phyloP scores from a whole-genome alignment of 2,888 invertebrate species.

The Drosophila maculinotata region DNA sequence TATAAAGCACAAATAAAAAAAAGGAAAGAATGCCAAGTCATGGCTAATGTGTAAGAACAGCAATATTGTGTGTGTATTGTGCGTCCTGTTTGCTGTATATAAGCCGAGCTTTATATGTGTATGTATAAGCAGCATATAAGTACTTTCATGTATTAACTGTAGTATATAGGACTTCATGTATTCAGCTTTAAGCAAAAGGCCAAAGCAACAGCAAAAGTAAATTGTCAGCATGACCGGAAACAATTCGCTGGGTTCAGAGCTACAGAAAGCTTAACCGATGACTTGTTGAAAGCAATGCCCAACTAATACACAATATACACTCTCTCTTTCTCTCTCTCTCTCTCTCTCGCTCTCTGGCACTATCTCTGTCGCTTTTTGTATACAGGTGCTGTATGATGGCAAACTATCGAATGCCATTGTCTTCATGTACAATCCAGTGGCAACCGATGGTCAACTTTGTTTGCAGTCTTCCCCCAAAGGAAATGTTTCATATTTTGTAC shows the following conservation, averaged over 20 bases:
- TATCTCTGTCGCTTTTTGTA: conserved; percentile 12
- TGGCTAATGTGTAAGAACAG: conserved; percentile 50
- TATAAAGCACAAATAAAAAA: conserved; percentile 17
- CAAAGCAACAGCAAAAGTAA: conserved; percentile 48
- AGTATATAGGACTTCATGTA: conserved; percentile 17
- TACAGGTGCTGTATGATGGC: conserved; percentile 98
- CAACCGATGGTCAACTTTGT: conserved; percentile 99
- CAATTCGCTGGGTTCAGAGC: conserved; percentile 39
- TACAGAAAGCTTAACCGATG: conserved; percentile 34
- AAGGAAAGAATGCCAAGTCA: conserved; percentile 29
- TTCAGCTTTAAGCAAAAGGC: conserved; percentile 52
- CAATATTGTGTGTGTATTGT: conserved; percentile 28
- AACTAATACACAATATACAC: conserved; percentile 33
- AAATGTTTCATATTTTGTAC: conserved; percentile 98
- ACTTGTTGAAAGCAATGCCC: conserved; percentile 60
- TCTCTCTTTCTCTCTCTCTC: conserved; percentile 4
- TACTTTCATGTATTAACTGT: conserved; percentile 17
- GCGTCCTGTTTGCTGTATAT: conserved; percentile 31
- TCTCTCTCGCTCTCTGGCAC: not conserved
- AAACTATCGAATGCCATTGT: conserved; percentile 98
- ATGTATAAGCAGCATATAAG: conserved; percentile 5
- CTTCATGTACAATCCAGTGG: conserved; percentile 99
- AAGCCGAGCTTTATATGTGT: conserved; percentile 17
- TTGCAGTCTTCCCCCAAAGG: conserved; percentile 99
- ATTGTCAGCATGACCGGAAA: conserved; percentile 64